Evolutionary conservation across 2,113 vertebrate genomes (phyloP).

Genomic region (Chaetops frenatus): DNA sequence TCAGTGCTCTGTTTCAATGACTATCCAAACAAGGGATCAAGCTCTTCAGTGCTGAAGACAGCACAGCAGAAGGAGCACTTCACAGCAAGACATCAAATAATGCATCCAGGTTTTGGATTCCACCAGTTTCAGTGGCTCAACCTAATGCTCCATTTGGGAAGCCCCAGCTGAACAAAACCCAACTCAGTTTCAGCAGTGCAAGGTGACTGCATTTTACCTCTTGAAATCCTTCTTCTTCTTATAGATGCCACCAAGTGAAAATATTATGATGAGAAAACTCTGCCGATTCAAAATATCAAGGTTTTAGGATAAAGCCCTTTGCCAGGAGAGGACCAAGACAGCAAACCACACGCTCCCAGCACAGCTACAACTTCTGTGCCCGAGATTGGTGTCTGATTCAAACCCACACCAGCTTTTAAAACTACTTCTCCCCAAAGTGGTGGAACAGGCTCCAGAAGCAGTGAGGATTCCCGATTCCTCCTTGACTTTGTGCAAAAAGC

Average conservation of each 20-base stretch:
- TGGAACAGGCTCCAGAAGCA: not conserved
- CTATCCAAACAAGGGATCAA: not conserved
- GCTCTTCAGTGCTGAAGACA: not conserved
- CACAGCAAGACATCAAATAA: not conserved
- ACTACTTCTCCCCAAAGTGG: not conserved
- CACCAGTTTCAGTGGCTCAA: not conserved
- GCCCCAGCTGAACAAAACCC: not conserved
- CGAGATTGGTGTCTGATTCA: not conserved
- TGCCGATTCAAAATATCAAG: not conserved
- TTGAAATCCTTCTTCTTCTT: not conserved
- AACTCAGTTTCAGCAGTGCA: not conserved
- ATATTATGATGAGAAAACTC: not conserved
- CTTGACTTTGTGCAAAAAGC: not conserved
- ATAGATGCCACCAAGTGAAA: not conserved
- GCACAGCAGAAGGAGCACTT: not conserved
- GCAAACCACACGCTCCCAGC: not conserved
- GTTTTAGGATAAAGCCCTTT: not conserved
- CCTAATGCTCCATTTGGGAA: not conserved
- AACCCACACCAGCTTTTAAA: not conserved
- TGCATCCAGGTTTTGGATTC: not conserved
- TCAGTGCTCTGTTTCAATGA: not conserved
- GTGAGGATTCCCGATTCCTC: accelerated
- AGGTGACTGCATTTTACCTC: not conserved
- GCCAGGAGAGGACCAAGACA: not conserved
- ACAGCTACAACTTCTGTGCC: not conserved